Evolutionary conservation across 2,113 vertebrate species (phyloP).

Genomic region (Cheilinus undulatus): DNA sequence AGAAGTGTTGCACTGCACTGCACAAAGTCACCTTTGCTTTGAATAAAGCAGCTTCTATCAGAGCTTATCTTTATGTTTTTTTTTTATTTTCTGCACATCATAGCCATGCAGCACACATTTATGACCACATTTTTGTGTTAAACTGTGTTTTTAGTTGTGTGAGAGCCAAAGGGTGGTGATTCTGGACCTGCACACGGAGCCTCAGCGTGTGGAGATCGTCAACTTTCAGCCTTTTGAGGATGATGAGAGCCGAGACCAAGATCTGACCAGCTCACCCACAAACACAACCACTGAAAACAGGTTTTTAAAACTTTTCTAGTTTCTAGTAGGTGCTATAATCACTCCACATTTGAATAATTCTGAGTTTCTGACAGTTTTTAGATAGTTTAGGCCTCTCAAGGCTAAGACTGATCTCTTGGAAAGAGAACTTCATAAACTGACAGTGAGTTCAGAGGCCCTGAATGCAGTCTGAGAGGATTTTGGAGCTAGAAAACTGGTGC

Average conservation of each 20-base stretch:
- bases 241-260: conserved; percentile 55
- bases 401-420: no score
- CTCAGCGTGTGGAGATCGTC: conserved; percentile 62
- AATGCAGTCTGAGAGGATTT: no score
- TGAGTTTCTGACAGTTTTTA: no score
- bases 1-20: not conserved
- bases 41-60: no score
- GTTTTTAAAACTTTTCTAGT: conserved; percentile 11
- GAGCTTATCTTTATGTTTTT: not conserved
- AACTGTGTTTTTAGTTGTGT: conserved; percentile 56
- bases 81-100: not conserved
- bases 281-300: conserved; percentile 73
- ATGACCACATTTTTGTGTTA: no score
- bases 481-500: no score
- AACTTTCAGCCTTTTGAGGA: conserved; percentile 62
- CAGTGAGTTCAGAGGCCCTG: no score
- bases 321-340: no score
- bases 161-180: conserved; percentile 67
- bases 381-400: no score
- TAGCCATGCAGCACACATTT: no score
- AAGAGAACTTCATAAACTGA: no score
- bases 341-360: no score
- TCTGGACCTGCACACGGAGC: conserved; percentile 37
- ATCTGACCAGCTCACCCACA: conserved; percentile 61
- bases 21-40: not conserved